Percentiles rank a stretch among this genome's conserved stretches.
These are phyloP conservation scores for Butorides virescens DNA, from an alignment of 2,113 vertebrate species.

Conservation along the genomic window DNA sequence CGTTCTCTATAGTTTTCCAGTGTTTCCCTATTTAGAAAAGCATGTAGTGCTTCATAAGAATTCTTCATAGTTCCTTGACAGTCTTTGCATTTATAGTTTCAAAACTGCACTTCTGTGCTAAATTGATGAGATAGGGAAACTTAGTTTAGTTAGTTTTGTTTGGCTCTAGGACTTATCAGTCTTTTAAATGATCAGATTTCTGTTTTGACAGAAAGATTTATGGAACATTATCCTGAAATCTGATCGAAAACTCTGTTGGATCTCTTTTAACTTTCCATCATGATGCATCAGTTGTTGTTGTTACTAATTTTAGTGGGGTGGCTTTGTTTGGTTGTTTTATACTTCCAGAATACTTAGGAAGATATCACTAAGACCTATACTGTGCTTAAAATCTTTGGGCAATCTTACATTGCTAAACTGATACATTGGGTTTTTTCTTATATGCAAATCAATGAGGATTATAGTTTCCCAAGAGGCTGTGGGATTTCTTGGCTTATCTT, in stretches of 20 bases:
- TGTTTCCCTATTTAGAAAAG: background rate
- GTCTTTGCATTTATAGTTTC: background rate
- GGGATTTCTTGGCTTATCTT: background rate
- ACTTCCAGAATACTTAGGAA: background rate
- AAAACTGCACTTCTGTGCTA: background rate
- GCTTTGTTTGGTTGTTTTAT: background rate
- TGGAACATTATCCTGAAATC: background rate
- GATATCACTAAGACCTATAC: background rate
- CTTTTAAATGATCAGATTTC: background rate
- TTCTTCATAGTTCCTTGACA: background rate
- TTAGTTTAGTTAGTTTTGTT: background rate
- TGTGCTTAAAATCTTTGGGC: background rate
- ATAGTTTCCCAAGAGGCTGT: background rate
- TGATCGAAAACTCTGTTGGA: background rate
- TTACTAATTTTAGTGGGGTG: background rate
- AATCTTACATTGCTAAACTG: background rate
- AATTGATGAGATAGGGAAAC: background rate
- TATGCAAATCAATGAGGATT: background rate
- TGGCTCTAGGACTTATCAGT: background rate
- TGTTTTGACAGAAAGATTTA: background rate
- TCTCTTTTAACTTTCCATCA: background rate
- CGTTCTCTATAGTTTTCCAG: background rate
- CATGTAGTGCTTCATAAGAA: background rate
- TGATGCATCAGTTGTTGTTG: background rate
- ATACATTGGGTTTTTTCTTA: background rate